Evolutionary conservation across 2,888 invertebrate genomes (phyloP), one percentile per base, ranked within the genome.

Genomic region (Drosophila crucigera): DNA sequence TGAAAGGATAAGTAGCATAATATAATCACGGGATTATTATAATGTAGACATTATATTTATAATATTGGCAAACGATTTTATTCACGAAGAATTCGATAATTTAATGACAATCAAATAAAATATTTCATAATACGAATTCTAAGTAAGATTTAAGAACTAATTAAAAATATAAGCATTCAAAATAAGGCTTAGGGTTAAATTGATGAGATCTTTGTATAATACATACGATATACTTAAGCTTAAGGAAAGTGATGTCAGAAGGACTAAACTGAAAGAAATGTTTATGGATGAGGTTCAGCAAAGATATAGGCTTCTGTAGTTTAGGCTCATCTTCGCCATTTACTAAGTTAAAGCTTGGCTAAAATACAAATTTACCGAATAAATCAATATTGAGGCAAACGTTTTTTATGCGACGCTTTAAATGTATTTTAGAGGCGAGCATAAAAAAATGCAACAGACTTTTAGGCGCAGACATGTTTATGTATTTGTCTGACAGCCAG

Each of bases 381-480:
- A 73, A 80, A 79, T 79, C 79, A 73, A 79, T 80, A 78, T 47
- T 50, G 25, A 31, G 58, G n/a, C 9, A 25, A 59, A 53, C 35
- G 53, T 53, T 59, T 14, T 53, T 31, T 30, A 9, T 35, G 4
- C 43, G 47, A 10, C 16, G 37, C 31, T 37, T 16, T 43, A 14
- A 16, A 7, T 39, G 39, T 28, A 25, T 11, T 33, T 25, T 16
- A 10, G 56, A n/a, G 56, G 16, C 9, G 9, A 37, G 37, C 71
- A 65, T 60, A 78, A 71, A 81, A 79, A 84, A 84, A 81, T 83
- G 87, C 81, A 83, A 63, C 82, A 86, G 82, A 90, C 78, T 82
- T 81, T 83, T 79, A 89, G 90, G 89, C 89, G 80, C 83, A 89
- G 86, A 89, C 89, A 89, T 83, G 84, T 89, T 84, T 89, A 89